Conservation (phyloP, 1,140 invertebrate genomes). For the Drosophila pallidifrons region DNA sequence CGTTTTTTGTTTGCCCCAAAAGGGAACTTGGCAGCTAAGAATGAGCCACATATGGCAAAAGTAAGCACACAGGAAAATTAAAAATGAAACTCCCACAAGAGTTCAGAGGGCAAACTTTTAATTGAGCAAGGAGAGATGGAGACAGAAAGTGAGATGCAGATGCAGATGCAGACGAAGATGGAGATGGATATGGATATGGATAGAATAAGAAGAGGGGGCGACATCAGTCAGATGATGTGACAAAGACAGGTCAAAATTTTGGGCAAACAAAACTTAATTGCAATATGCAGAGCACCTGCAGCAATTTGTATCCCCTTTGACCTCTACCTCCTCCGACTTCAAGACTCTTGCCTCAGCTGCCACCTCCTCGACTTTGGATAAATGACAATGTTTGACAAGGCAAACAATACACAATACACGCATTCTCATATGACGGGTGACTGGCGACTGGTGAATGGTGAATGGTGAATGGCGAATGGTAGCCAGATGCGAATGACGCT, state of each 20-base stretch:
- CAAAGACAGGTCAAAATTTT: constrained; percentile 51
- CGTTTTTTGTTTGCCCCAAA: not conserved
- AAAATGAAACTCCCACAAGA: constrained; percentile 52
- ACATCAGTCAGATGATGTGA: constrained; percentile 36
- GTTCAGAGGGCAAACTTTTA: constrained; percentile 64
- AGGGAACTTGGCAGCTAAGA: constrained; percentile 16
- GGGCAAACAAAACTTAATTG: constrained; percentile 77
- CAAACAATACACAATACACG: constrained; percentile 76
- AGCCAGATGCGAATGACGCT: constrained; percentile 67
- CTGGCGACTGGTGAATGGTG: not conserved
- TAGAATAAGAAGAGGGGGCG: not conserved
- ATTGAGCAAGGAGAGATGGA: constrained; percentile 46
- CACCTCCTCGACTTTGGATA: constrained; percentile 61
- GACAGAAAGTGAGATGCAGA: not conserved
- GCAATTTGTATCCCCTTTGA: constrained; percentile 4
- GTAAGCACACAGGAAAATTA: constrained; percentile 68
- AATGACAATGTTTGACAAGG: constrained; percentile 79
- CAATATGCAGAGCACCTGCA: constrained; percentile 65
- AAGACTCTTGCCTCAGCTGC: not conserved
- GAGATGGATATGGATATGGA: too few species aligned
- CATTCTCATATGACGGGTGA: constrained; percentile 11
- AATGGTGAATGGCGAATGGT: constrained; percentile 22
- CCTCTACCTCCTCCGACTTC: not conserved
- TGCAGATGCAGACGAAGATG: too few species aligned
- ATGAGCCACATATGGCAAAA: constrained; percentile 27